Evolutionary conservation across 2,797 vertebrate species (phyloP), one percentile per base, ranked within the genome.

Genomic region (Varecia variegata): DNA sequence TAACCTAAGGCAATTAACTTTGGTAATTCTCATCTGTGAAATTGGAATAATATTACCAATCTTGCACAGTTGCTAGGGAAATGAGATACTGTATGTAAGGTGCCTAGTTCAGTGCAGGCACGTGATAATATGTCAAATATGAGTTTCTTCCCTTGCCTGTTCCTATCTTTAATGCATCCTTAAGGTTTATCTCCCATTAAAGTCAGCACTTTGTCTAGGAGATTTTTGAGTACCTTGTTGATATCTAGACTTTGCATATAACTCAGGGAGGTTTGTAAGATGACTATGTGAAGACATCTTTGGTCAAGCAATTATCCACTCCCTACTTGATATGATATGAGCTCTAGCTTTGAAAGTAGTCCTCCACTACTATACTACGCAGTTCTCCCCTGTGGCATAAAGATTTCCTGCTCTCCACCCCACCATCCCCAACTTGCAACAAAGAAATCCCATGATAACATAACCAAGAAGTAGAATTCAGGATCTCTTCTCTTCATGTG

Each of bases 21-120:
- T 83, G 83, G 14, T 73, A 56, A 80, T 89, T 47, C 67, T 95
- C 70, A 35, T 79, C 60, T 79, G 40, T 71, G 88, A 96, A 71
- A 76, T 1, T 89, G 43, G 47, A 92, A 65, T 80, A 47, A 43
- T 35, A 35, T 67, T 74, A 76, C 12, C 58, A 58, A 50, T 20
- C 52, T 84, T 68, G 35, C 65, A 73, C 58, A 27, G 65, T 67
- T 88, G 38, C 65, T 90, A 74, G 40, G 82, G 35, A 71, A 95
- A 76, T 60, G 17, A 71, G 90, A 60, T 58, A 47, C 35, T 62
- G 2, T 45, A 50, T 25, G 9, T 43, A 50, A 84, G 62, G 40
- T 54, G 9, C 20, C 62, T 73, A 67, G 30, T 40, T 85, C 77
- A 76, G 56, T 32, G 32, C 6, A 47, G 80, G 45, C 15, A 65